Base-by-base conservation (phyloP, 53 echinoderm and acorn worm genomes). In the Patiria pectinifera region DNA sequence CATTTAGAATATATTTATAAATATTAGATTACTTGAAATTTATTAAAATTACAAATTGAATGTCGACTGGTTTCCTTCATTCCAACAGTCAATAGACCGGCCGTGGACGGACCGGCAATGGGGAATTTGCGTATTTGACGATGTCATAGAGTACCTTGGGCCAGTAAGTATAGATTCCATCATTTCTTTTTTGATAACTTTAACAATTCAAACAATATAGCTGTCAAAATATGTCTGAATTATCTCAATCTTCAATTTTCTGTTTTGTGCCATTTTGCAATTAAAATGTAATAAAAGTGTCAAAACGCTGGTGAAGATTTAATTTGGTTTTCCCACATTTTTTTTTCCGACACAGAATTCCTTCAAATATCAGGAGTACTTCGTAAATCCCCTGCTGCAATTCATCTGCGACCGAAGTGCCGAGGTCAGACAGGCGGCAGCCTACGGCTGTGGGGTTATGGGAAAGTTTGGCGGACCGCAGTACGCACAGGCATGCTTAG, bases 91-190 rank as follows among this genome's bases (percentile, higher is more conserved):
- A 19, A 80, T 85, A 58, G 97, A 97, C 63, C 96, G 96, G 53
- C 99, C 99, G 0, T 97, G 97, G 96, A 91, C 97, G 22, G 99
- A 99, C 92, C 95, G 94, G 59, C 99, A 99, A 69, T 96, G 96
- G 96, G 95, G 95, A 80, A 91, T 96, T 46, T 96, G 96, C 92
- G 94, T 96, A 95, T 96, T 96, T 95, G 96, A 96, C 92, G 96
- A 96, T 82, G 77, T 96, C 75, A 93, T 97, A 53, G 99, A 99
- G 89, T 99, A 92, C 85, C 96, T 96, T 83, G 99, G 99, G 71
- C 91, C 96, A 18, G 97, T 99, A 93, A 96, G 99, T 96, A 80
- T 2, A 1, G 2, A 26, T 83, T 26, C 2, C 2, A 14, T 25
- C 43, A 58, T 59, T 83, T 53, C 2, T 53, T 35, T 83, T 3